phyloP scores from a whole-genome alignment of 2,888 invertebrate species.

The Bruchidius siliquastri region DNA sequence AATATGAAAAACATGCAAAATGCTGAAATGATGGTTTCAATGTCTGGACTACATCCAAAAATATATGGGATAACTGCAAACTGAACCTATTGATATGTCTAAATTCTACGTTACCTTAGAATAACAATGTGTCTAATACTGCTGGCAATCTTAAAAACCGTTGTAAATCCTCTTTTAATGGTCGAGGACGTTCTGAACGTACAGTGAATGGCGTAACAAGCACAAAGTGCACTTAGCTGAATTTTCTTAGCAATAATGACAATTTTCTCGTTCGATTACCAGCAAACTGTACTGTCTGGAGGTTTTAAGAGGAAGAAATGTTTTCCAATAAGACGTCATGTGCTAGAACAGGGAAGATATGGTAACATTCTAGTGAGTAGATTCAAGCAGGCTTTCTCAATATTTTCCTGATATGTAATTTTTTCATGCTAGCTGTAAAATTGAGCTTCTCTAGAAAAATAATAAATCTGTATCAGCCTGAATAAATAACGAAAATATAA shows the following conservation, averaged over 20 bases:
- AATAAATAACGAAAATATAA: no score
- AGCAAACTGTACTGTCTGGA: not conserved
- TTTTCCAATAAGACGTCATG: not conserved
- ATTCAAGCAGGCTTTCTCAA: no score
- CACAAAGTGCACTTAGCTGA: not conserved
- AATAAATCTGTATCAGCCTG: no score
- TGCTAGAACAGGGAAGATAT: not conserved
- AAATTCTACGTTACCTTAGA: no score
- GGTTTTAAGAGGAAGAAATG: not conserved
- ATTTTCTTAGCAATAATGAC: not conserved
- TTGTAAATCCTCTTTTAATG: not conserved
- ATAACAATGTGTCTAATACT: not conserved
- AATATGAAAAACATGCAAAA: no score
- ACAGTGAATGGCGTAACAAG: not conserved
- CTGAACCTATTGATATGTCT: no score
- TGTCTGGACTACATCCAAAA: no score
- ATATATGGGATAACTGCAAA: no score
- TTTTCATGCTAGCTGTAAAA: no score
- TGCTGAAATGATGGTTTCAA: no score
- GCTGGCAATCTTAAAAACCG: not conserved
- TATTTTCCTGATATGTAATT: no score
- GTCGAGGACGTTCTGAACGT: not conserved
- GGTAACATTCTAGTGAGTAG: not conserved
- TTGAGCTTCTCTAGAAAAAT: no score
- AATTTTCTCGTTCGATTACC: not conserved